A percentile compares a stretch with the other conserved stretches of the same genome.
Evolutionary conservation across 2,797 vertebrate genomes (phyloP).

Genomic region (Hoplostethus mediterraneus): DNA sequence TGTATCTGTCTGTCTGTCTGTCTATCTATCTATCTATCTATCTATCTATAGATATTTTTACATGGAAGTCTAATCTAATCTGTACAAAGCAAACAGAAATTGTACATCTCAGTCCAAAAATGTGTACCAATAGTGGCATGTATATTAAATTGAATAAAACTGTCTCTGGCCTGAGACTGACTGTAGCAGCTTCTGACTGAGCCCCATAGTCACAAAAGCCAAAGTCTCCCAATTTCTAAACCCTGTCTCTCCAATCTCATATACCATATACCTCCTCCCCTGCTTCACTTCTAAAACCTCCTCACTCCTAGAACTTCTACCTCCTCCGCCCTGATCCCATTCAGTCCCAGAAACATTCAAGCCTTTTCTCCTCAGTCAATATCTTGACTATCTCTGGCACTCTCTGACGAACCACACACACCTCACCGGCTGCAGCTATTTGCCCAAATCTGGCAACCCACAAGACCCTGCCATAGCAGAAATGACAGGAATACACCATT

Average conservation of each 20-base stretch:
- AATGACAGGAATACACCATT: background rate
- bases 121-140: slow-evolving; percentile 40
- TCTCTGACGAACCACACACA: slow-evolving; percentile 30
- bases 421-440: background rate
- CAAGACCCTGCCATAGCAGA: background rate
- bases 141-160: slow-evolving; percentile 52
- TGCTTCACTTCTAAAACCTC: slow-evolving; percentile 65
- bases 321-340: slow-evolving; percentile 70
- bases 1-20: background rate
- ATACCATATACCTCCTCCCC: slow-evolving; percentile 51
- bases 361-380: slow-evolving; percentile 41
- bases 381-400: slow-evolving; percentile 49
- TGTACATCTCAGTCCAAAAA: slow-evolving; percentile 20
- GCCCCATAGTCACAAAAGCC: slow-evolving; percentile 67
- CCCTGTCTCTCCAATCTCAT: slow-evolving; percentile 54
- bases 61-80: slow-evolving; percentile 5
- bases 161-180: slow-evolving; percentile 58
- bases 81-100: slow-evolving; percentile 26
- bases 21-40: background rate
- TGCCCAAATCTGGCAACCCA: slow-evolving; percentile 3
- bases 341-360: slow-evolving; percentile 64
- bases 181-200: slow-evolving; percentile 68
- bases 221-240: slow-evolving; percentile 73
- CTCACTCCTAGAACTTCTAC: slow-evolving; percentile 1
- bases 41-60: slow-evolving; percentile 5